Evolutionary conservation across 2,888 invertebrate species (phyloP), one percentile per base, ranked within the genome.

Genomic region (Macrostomum cliftonense): DNA sequence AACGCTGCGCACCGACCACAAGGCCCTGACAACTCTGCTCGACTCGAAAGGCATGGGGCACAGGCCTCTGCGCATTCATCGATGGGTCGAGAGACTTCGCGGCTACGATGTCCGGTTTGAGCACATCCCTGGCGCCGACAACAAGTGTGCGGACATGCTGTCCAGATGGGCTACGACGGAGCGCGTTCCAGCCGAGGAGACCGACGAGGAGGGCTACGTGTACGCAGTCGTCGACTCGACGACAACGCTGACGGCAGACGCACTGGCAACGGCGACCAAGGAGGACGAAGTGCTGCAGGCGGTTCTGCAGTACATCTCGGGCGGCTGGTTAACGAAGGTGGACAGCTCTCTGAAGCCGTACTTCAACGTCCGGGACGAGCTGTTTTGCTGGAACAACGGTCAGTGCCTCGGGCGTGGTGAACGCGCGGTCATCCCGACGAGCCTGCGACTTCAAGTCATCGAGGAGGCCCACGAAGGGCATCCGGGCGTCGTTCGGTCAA

Each of bases 1-100:
- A n/a, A 42, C 19, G n/a, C 45, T 45, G 13, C 12, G 19, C n/a
- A 45, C 39, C 13, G 45, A 45, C 28, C 45, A 45, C n/a, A 21
- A 13, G 17, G 13, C 45, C 1, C 21, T 45, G 17, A 13, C 21
- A 19, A 45, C 45, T 13, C 20, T 45, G 38, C 39, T 45, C 36
- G 14, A n/a, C 13, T 36, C 45, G 16, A 16, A 45, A 20, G 16
- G 17, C 12, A n/a, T 39, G 16, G 45, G 45, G n/a, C 45, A 45
- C 1, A 45, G 39, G 28, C 45, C 45, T 21, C 37, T 19, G 12
- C 20, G 46, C 37, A 46, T 46, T 2, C 37, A 39, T n/a, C 39
- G 46, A 45, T 46, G 46, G 46, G 46, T 42, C 19, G 7, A 39
- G 13, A 44, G 14, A 11, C 42, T 46, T 40, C 17, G 39, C 14